Evolutionary conservation across 2,113 vertebrate genomes (phyloP), one percentile per base, ranked within the genome.

Genomic region (Labeo catla): DNA sequence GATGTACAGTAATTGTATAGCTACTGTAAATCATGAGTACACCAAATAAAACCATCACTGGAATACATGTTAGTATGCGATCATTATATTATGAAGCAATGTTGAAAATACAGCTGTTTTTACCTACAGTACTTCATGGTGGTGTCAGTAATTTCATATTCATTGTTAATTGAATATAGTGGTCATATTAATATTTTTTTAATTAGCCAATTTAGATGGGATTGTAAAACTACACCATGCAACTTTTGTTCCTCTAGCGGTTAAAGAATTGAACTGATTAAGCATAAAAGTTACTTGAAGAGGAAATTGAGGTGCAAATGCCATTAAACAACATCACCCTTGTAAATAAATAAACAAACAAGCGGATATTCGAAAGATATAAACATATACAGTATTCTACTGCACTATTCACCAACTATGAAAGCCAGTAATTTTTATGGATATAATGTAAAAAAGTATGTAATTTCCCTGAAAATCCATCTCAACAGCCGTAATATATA

Each of bases 1-100:
- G 57, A 43, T 80, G 39, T 80, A 80, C 77, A 80, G 77, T 61
- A 80, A 80, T 80, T 61, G 77, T 61, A 61, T 59, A 80, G 77
- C 77, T 80, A 80, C 77, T 79, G 77, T 61, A 79, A 57, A 45
- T 79, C 34, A 39, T 13, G 36, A 43, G 19, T 79, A n/a, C 34
- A 79, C 36, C 34, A 57, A 61, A 43, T 76, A 49, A 43, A 79
- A 43, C 28, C 36, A 39, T 50, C 72, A 76, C 34, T 80, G 77
- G 36, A 45, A 80, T 39, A 80, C 36, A 80, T 80, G 16, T 80
- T 11, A 61, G 57, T 13, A 80, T 80, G 74, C 16, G 10, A 39
- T 7, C 15, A 21, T 34, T 78, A 57, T 54, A 21, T 34, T 78
- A 57, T 54, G 8, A 11, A 36, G 54, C 23, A 43, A 72, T 39